phyloP scores from a whole-genome alignment of 2,113 vertebrate species.

The Nibea coibor region DNA sequence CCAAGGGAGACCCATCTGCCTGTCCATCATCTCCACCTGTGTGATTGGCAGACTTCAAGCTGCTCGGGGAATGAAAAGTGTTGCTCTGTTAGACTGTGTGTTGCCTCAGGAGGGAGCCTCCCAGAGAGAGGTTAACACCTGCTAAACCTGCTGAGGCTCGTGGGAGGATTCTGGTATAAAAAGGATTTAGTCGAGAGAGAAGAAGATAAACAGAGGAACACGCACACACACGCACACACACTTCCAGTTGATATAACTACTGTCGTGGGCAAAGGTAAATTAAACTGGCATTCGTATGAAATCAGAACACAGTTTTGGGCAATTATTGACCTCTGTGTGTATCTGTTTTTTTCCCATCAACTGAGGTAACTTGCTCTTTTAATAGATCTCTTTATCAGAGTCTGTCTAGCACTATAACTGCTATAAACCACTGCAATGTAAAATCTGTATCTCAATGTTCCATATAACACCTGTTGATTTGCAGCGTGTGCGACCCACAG shows the following conservation, averaged over 20 bases:
- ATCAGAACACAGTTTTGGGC: not conserved
- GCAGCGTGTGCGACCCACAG: not conserved
- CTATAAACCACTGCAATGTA: not conserved
- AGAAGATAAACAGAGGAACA: constrained; percentile 32
- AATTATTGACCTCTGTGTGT: not conserved
- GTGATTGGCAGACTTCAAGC: constrained; percentile 68
- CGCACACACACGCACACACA: not conserved
- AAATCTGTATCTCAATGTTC: not conserved
- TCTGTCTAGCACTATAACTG: not conserved
- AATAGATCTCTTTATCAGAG: not conserved
- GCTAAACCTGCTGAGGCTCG: constrained; percentile 67
- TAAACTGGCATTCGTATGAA: not conserved
- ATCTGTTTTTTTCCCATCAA: not conserved
- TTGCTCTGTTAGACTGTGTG: constrained; percentile 59
- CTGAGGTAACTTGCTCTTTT: not conserved
- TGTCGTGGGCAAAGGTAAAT: not conserved
- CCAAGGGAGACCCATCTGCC: constrained; percentile 36
- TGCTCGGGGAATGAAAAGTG: constrained; percentile 60
- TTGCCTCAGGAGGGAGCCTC: constrained; percentile 58
- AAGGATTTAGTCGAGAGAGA: constrained; percentile 37
- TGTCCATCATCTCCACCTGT: constrained; percentile 52
- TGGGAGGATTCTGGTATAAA: constrained; percentile 61
- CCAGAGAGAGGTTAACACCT: constrained; percentile 71
- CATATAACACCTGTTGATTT: constrained; percentile 15
- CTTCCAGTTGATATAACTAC: not conserved